Percentiles rank a stretch among this genome's conserved stretches.
These are phyloP conservation scores for Phacellophora camtschatica DNA, from an alignment of 30 jellyfish, hydroid and myxozoan species.

Conservation along the genomic window DNA sequence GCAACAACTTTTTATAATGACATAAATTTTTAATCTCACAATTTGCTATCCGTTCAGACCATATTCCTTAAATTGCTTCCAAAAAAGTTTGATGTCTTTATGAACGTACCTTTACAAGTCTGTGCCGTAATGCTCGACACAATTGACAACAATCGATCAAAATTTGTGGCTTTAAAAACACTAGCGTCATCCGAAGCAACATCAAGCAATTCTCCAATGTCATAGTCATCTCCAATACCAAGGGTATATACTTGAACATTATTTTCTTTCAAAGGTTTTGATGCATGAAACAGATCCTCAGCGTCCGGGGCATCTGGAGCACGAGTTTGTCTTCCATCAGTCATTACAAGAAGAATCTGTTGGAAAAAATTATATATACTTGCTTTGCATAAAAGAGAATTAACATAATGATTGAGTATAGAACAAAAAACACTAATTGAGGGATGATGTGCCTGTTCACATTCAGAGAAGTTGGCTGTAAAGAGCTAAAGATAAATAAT, in stretches of 20 bases:
- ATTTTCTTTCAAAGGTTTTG: slow-evolving; percentile 85
- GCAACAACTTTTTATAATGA: too few relatives aligned
- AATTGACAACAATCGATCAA: slow-evolving; percentile 81
- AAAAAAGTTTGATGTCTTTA: too few relatives aligned
- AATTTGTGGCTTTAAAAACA: slow-evolving; percentile 89
- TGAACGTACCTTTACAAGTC: slow-evolving; percentile 89
- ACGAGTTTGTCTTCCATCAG: slow-evolving; percentile 97
- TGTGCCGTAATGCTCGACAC: slow-evolving; percentile 88
- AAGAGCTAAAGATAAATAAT: too few relatives aligned
- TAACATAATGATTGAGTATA: too few relatives aligned
- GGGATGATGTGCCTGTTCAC: too few relatives aligned
- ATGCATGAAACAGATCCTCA: slow-evolving; percentile 87
- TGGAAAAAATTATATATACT: not conserved
- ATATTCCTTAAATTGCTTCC: too few relatives aligned
- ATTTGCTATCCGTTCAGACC: too few relatives aligned
- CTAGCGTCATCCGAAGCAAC: slow-evolving; percentile 99
- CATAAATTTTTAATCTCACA: too few relatives aligned
- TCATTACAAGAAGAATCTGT: slow-evolving; percentile 90
- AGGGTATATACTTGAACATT: slow-evolving; percentile 93
- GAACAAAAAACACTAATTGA: too few relatives aligned
- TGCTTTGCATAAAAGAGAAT: too few relatives aligned
- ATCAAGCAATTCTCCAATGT: slow-evolving; percentile 94
- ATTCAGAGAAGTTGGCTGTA: too few relatives aligned
- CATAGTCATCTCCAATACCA: slow-evolving; percentile 92
- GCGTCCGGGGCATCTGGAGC: slow-evolving; percentile 88